These are phyloP conservation scores for Amazona finschi DNA, from an alignment of 2,797 vertebrate genomes.

Conservation along the genomic window DNA sequence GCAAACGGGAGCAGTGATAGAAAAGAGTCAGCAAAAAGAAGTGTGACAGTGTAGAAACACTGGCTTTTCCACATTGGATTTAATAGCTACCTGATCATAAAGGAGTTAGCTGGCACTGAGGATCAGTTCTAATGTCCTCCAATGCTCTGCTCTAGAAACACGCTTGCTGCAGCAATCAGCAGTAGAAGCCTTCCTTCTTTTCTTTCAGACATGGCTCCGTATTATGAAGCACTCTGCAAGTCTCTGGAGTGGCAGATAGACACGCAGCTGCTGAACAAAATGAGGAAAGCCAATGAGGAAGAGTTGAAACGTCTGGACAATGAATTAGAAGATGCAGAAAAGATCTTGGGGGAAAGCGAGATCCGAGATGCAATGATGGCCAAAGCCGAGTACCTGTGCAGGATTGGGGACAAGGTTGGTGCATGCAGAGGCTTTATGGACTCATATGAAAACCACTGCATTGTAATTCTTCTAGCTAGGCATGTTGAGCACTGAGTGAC, in stretches of 20 bases:
- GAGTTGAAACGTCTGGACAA: slow-evolving; percentile 91
- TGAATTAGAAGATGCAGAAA: slow-evolving; percentile 92
- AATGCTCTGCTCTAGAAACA: not conserved
- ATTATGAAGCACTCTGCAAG: slow-evolving; percentile 92
- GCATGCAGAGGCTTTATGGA: not conserved
- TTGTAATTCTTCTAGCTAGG: not conserved
- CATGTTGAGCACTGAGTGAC: rapidly evolving
- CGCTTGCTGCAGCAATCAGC: rapidly evolving
- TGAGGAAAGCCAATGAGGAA: slow-evolving; percentile 96
- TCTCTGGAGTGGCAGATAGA: slow-evolving; percentile 94
- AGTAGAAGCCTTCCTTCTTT: not conserved
- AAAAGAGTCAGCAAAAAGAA: not conserved
- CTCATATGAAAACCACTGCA: not conserved
- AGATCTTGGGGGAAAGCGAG: slow-evolving; percentile 94
- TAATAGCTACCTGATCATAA: not conserved
- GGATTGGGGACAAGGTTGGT: slow-evolving; percentile 93
- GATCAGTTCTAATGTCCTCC: rapidly evolving
- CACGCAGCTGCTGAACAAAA: slow-evolving; percentile 85
- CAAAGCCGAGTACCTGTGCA: slow-evolving; percentile 94
- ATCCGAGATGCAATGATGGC: slow-evolving; percentile 98
- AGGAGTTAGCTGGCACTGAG: rapidly evolving
- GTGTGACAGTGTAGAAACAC: not conserved
- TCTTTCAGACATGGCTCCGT: slow-evolving; percentile 92
- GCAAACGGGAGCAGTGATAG: not conserved
- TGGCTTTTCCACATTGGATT: not conserved